Base-by-base conservation (phyloP, 2,888 invertebrate species). In the Netelia melanura region DNA sequence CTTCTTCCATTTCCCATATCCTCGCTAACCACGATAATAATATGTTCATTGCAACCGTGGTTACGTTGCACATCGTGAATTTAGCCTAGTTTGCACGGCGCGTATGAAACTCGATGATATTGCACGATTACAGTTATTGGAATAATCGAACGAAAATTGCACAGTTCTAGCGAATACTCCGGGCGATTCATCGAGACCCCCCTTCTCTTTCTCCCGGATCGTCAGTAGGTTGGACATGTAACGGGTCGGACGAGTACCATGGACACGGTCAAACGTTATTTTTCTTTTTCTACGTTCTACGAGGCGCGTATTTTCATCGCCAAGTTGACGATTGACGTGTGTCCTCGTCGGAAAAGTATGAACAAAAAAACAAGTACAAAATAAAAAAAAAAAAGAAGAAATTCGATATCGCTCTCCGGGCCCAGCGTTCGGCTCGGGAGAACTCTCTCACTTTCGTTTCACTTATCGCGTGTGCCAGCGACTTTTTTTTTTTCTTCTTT, bases 381-480 rank as follows among this genome's bases (percentile, higher is more conserved):
- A 21, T 21, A 14, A 0, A 14, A 48, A 11, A 48, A 25, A 43
- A 38, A 72, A 68, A 43, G 74, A 83, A 83, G 74, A 83, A 83
- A 70, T 79, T 79, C 70, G 52, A 25, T 48, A 52, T 79, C 62
- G 44, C 43, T 78, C 58, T 56, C 43, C 62, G 5, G 78, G 38
- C 48, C 38, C 25, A n/a, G 78, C 76, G 44, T 83, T 78, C 74
- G 25, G 78, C 74, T 78, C 54, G 62, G 78, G 56, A 72, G 56
- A 52, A 9, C 64, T 48, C 21, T 58, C 61, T 74, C 62, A 78
- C 83, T 83, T 74, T 83, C 83, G 75, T 80, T 83, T 80, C 79
- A 68, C 17, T 52, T 44, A 54, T n/a, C 6, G 62, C 14, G 25
- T 25, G 23, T 38, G 23, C 14, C 2, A 8, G 21, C 21, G 56